Conservation (phyloP, 2,888 invertebrate genomes). For the Hyles lineata region DNA sequence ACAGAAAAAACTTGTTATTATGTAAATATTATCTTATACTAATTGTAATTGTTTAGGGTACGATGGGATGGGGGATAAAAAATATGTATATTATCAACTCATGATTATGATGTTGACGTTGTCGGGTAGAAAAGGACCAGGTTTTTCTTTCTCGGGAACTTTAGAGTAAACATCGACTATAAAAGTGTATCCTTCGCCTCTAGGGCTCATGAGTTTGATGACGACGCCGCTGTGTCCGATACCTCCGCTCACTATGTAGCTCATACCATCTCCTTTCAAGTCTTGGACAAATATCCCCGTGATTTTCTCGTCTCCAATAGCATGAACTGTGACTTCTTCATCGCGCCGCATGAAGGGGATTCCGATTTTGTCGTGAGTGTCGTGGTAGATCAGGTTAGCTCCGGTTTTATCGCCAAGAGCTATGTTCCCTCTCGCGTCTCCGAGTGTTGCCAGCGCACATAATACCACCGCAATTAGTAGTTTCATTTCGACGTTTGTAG, state of each 20-base stretch:
- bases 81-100: no score
- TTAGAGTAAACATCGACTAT: constrained; percentile 50
- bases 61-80: no score
- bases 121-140: no score
- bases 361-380: constrained; percentile 42
- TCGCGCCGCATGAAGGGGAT: constrained; percentile 41
- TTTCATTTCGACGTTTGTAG: neutral
- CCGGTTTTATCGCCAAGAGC: constrained; percentile 30
- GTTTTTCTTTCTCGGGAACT: no score
- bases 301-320: constrained; percentile 40
- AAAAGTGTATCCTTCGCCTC: constrained; percentile 49
- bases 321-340: constrained; percentile 43
- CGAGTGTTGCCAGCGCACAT: constrained; percentile 28
- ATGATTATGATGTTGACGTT: no score
- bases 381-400: constrained; percentile 45
- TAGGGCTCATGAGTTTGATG: constrained; percentile 46
- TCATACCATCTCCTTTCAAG: constrained; percentile 45
- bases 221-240: constrained; percentile 46
- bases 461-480: constrained; percentile 20
- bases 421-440: constrained; percentile 26
- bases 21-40: no score
- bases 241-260: constrained; percentile 49
- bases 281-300: constrained; percentile 46
- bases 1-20: no score
- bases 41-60: no score